These are phyloP conservation scores for Phengaris arion DNA, from an alignment of 2,888 invertebrate genomes.

Conservation along the genomic window DNA sequence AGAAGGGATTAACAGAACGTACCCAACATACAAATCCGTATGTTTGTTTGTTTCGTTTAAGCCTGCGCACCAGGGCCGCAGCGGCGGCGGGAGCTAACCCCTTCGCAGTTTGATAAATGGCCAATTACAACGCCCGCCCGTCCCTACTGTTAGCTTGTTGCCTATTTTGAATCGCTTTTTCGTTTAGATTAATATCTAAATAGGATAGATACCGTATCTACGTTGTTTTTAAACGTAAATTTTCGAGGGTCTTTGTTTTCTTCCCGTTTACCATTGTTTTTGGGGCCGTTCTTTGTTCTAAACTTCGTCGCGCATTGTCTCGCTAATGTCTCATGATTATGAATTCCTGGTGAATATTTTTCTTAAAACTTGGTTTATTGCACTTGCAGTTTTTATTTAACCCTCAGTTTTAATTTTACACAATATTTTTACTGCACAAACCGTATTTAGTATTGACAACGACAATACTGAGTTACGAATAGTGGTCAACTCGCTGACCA, in stretches of 20 bases:
- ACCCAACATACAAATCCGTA: conserved; percentile 42
- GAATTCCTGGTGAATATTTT: conserved; percentile 37
- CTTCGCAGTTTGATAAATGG: conserved; percentile 81
- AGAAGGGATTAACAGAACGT: conserved; percentile 23
- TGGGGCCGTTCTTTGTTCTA: conserved; percentile 51
- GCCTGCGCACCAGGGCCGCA: conserved; percentile 60
- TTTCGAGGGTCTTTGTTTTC: conserved; percentile 61
- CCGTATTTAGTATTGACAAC: neutral
- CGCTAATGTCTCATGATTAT: conserved; percentile 41
- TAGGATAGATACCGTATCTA: conserved; percentile 80
- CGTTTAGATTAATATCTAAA: conserved; percentile 81
- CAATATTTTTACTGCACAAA: neutral
- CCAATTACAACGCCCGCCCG: conserved; percentile 77
- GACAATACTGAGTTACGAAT: neutral
- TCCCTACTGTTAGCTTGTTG: conserved; percentile 79
- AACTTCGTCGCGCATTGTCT: conserved; percentile 42
- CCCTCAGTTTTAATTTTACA: neutral
- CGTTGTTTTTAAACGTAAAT: conserved; percentile 80
- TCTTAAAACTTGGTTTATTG: conserved; percentile 23
- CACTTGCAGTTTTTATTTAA: conserved; percentile 16
- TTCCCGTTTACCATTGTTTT: conserved; percentile 63
- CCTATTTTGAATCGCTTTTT: conserved; percentile 80
- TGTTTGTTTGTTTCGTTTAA: conserved; percentile 51
- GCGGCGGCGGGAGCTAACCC: conserved; percentile 73
- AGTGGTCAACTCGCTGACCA: neutral